phyloP scores from a whole-genome alignment of 35 echinoderm and acorn worm genomes.

The Diadema setosum region DNA sequence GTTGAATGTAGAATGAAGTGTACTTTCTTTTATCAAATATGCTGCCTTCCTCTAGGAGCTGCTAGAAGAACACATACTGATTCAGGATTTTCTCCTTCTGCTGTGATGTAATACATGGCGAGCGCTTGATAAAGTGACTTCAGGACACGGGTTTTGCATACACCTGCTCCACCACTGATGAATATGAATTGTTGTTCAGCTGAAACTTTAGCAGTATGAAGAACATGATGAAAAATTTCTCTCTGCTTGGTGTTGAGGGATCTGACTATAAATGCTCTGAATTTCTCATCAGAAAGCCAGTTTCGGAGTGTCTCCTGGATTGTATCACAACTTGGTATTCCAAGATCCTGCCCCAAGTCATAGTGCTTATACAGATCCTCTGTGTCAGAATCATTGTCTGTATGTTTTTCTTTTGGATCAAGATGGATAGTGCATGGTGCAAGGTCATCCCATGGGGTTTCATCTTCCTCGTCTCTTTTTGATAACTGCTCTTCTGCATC shows the following conservation, averaged over 20 bases:
- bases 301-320: too few relatives aligned
- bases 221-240: constrained; percentile 14
- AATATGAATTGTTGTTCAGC: neutral
- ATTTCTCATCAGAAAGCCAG: too few relatives aligned
- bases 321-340: neutral
- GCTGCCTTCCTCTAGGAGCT: constrained; percentile 4
- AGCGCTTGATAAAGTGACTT: constrained; percentile 1
- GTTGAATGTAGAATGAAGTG: neutral
- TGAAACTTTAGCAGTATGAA: neutral
- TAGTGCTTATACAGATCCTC: too few relatives aligned
- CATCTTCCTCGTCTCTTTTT: neutral
- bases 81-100: neutral
- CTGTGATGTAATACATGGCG: neutral
- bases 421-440: neutral
- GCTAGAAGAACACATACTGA: neutral
- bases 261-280: neutral
- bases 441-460: too few relatives aligned
- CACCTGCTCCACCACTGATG: constrained; percentile 10
- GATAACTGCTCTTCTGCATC: neutral
- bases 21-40: neutral
- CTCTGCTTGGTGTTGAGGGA: constrained; percentile 1
- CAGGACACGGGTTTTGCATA: neutral
- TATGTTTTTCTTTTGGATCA: neutral
- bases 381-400: too few relatives aligned
- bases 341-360: too few relatives aligned